Percentiles rank a stretch among this genome's conserved stretches.
phyloP scores from a whole-genome alignment of 2,888 invertebrate genomes.

The Apoda limacodes region DNA sequence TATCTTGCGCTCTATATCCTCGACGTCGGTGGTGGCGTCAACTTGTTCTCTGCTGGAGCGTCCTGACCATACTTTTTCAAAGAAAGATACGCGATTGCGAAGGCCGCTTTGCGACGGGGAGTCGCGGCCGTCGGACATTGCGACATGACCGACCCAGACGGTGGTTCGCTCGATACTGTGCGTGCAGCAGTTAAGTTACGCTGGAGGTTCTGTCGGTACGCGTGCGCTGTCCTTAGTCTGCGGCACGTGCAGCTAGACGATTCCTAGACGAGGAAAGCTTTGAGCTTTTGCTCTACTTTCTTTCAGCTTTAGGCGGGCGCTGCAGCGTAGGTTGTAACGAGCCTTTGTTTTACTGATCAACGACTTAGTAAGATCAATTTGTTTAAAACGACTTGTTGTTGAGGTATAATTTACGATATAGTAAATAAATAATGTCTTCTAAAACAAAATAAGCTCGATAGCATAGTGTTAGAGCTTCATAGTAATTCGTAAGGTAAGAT shows the following conservation, averaged over 20 bases:
- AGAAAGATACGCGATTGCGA: constrained; percentile 81
- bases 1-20: constrained; percentile 71
- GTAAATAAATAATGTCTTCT: too few relatives aligned
- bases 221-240: constrained; percentile 41
- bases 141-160: constrained; percentile 59
- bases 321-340: constrained; percentile 1
- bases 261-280: constrained; percentile 31
- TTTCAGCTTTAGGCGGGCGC: too few relatives aligned
- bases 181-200: constrained; percentile 24
- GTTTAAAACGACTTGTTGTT: too few relatives aligned
- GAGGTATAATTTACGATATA: too few relatives aligned
- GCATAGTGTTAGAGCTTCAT: too few relatives aligned
- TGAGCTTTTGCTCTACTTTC: constrained; percentile 3
- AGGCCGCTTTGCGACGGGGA: constrained; percentile 68
- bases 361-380: too few relatives aligned
- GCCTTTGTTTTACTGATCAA: too few relatives aligned
- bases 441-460: too few relatives aligned
- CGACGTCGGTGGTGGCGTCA: constrained; percentile 64
- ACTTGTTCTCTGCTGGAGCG: constrained; percentile 47
- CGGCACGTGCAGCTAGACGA: constrained; percentile 44
- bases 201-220: constrained; percentile 29
- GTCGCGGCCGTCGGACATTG: constrained; percentile 64
- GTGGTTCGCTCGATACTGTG: constrained; percentile 65
- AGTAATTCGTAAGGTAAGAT: too few relatives aligned
- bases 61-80: constrained; percentile 82